Evolutionary conservation across 2,797 vertebrate genomes (phyloP).

Genomic region (Syngnathus acus): DNA sequence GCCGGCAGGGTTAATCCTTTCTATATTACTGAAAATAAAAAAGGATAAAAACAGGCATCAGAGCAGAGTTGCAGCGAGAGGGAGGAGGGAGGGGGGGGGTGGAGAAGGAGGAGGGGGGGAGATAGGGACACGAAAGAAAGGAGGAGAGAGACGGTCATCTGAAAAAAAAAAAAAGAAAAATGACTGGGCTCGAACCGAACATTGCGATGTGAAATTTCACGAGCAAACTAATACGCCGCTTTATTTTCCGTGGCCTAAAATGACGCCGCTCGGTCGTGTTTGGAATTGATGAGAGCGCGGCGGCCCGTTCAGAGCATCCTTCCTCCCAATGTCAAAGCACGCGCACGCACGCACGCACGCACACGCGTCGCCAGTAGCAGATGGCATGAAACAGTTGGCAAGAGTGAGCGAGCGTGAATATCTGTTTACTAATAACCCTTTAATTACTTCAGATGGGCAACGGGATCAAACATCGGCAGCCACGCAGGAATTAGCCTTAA

Average conservation of each 20-base stretch:
- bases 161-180: slow-evolving; percentile 8
- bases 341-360: slow-evolving; percentile 25
- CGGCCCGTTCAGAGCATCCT: slow-evolving; percentile 51
- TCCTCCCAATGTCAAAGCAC: slow-evolving; percentile 72
- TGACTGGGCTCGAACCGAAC: not conserved
- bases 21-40: slow-evolving; percentile 95
- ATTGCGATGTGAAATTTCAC: not conserved
- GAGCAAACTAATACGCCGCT: not conserved
- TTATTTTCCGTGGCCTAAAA: slow-evolving; percentile 24
- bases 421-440: slow-evolving; percentile 82
- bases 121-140: slow-evolving; percentile 9
- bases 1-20: slow-evolving; percentile 95
- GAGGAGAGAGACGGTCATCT: slow-evolving; percentile 11
- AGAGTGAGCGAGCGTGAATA: slow-evolving; percentile 74
- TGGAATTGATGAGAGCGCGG: slow-evolving; percentile 57
- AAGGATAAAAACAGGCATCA: slow-evolving; percentile 73
- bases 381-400: slow-evolving; percentile 79
- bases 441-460: slow-evolving; percentile 80
- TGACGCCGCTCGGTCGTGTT: slow-evolving; percentile 62
- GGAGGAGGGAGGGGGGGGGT: slow-evolving; percentile 3
- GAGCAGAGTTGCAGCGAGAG: slow-evolving; percentile 68
- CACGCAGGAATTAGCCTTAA: slow-evolving; percentile 71
- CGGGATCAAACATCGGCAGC: slow-evolving; percentile 70
- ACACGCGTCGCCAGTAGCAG: slow-evolving; percentile 67
- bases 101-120: slow-evolving; percentile 5